Conservation (phyloP, 2,797 vertebrate genomes). For the Crocidura indochinensis region DNA sequence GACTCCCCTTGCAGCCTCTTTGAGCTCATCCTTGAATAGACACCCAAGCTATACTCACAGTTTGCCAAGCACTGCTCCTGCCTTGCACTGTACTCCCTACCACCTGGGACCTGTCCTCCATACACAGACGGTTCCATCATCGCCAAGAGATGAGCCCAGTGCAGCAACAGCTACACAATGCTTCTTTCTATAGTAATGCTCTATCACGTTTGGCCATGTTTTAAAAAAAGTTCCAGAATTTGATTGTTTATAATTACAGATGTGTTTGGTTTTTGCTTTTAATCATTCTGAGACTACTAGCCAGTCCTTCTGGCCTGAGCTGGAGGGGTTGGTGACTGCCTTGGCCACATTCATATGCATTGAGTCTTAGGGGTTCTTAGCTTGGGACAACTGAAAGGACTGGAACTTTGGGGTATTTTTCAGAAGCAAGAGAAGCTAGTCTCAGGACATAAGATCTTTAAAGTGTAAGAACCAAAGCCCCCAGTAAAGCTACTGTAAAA, state of each 20-base stretch:
- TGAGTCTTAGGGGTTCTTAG: too few relatives aligned
- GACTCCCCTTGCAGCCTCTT: neutral
- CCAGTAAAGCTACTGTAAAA: too few relatives aligned
- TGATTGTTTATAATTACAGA: neutral
- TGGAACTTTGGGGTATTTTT: neutral
- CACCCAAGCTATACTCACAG: neutral
- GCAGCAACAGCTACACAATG: too few relatives aligned
- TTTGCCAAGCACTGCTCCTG: neutral
- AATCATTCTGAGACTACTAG: neutral
- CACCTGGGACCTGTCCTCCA: neutral
- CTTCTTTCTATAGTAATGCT: too few relatives aligned
- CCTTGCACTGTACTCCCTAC: neutral
- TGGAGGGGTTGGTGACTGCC: neutral
- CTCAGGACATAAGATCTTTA: neutral
- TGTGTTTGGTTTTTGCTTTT: neutral
- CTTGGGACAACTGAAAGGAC: neutral
- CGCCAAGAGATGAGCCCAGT: too few relatives aligned
- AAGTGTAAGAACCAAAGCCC: neutral
- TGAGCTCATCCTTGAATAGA: neutral
- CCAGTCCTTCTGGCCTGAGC: neutral
- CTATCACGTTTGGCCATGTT: neutral
- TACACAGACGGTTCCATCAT: neutral
- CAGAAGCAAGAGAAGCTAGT: constrained; percentile 22
- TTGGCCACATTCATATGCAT: neutral
- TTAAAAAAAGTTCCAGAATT: too few relatives aligned